Evolutionary conservation across 2,888 invertebrate genomes (phyloP), one percentile per base, ranked within the genome.

Genomic region (Hecatera dysodea): DNA sequence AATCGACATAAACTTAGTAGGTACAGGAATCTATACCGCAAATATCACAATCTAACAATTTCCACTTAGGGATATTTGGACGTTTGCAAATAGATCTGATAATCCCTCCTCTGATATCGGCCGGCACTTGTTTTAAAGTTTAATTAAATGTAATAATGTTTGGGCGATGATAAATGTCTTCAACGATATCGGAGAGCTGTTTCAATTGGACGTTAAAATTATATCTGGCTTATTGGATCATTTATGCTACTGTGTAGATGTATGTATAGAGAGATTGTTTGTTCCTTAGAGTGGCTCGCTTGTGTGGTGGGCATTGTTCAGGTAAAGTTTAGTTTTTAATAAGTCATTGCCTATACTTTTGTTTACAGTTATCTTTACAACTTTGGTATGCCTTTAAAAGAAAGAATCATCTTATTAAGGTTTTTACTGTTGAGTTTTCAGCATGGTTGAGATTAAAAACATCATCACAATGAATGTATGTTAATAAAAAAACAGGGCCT

Each of bases 81-180:
- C 83, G 68, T 85, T 84, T 82, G 81, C 77, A 74, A 85, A 87
- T 81, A 84, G 86, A 86, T 87, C 84, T 81, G 86, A 87, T 87
- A 86, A 87, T 86, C 85, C 78, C 74, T 64, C 81, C 77, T 63
- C 79, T 78, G 70, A 82, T 88, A 89, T 86, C 83, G 67, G 82
- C 59, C 84, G 85, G 73, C 85, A 85, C 86, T 89, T 89, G 90
- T 89, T 89, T 85, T 89, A 89, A 90, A 90, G 87, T 90, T 90
- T 87, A 90, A 89, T 90, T 89, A 90, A 90, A 89, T 89, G 89
- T 89, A 86, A 89, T 88, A 88, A 88, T 87, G 85, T 90, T 88
- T 83, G 82, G 86, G 83, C 64, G 83, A 89, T 88, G 89, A 89
- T 89, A 88, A 89, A 90, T 90, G 88, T 88, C 85, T 87, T 83